Percentiles rank a stretch among this genome's conserved stretches.
Evolutionary conservation across 2,888 invertebrate species (phyloP).

Genomic region (Hypercompe scribonia): DNA sequence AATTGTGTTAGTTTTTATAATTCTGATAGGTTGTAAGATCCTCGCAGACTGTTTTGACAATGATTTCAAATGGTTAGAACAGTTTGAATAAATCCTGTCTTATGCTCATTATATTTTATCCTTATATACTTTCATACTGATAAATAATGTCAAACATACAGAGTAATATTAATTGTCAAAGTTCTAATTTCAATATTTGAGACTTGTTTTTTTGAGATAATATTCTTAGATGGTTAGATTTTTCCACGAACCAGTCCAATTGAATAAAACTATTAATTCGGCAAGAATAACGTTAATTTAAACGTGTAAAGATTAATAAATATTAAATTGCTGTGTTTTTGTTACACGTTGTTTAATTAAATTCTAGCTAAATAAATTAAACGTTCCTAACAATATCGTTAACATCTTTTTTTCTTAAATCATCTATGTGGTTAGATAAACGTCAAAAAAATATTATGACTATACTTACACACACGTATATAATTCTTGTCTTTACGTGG

Average conservation of each 20-base stretch:
- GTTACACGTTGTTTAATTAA: background rate
- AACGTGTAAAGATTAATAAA: background rate
- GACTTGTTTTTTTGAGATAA: background rate
- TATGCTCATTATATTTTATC: too few species aligned
- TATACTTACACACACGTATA: background rate
- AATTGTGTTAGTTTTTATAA: constrained; percentile 5
- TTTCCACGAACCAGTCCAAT: background rate
- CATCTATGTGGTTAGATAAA: background rate
- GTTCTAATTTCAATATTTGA: background rate
- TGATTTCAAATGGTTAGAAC: background rate
- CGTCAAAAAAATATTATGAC: background rate
- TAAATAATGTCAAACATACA: too few species aligned
- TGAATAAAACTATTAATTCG: background rate
- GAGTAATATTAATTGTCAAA: background rate
- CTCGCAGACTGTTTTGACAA: background rate
- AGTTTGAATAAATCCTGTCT: too few species aligned
- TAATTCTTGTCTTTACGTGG: too few species aligned
- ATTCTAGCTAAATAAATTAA: background rate
- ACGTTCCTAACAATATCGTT: background rate
- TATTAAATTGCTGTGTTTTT: background rate
- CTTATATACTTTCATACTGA: too few species aligned
- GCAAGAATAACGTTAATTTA: background rate
- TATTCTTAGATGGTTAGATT: background rate
- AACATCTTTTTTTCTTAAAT: background rate
- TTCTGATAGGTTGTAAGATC: background rate